A percentile compares a stretch with the other conserved stretches of the same genome.
Conservation (phyloP, 2,797 vertebrate species). For the Rhinichthys osculus region DNA sequence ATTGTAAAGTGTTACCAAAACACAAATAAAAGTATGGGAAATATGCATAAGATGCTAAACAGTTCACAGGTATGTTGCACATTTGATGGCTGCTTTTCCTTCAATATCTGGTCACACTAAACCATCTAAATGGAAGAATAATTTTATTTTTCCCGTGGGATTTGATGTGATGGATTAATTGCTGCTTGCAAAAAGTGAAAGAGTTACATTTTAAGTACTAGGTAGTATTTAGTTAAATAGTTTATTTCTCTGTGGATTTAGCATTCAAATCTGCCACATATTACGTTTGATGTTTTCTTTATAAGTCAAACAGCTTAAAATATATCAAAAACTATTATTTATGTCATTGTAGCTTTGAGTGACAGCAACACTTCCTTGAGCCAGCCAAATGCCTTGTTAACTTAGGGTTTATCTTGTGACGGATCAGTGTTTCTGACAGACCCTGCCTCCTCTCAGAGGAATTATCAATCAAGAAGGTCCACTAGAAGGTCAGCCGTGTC, state of each 20-base stretch:
- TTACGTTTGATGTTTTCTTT: neutral
- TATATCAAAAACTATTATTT: slow-evolving; percentile 2
- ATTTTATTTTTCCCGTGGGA: neutral
- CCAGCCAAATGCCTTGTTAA: slow-evolving; percentile 16
- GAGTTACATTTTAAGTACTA: neutral
- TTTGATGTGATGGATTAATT: slow-evolving; percentile 1
- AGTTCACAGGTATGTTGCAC: neutral
- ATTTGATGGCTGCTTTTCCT: neutral
- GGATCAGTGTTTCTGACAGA: slow-evolving; percentile 25
- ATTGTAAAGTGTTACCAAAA: neutral
- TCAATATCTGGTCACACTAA: neutral
- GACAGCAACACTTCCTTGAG: slow-evolving; percentile 25
- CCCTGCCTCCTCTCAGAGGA: slow-evolving; percentile 7
- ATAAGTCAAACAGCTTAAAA: neutral
- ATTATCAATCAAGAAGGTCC: slow-evolving; percentile 30
- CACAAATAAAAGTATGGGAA: neutral
- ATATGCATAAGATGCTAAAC: neutral
- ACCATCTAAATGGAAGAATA: neutral
- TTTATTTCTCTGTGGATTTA: neutral
- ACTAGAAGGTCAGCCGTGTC: slow-evolving; percentile 29
- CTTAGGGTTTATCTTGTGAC: neutral
- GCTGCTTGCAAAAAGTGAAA: neutral
- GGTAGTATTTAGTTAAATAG: neutral
- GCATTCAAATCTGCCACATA: neutral
- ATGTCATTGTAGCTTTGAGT: slow-evolving; percentile 16